A percentile compares a stretch with the other conserved stretches of the same genome.
Conservation (phyloP, 2,888 invertebrate species). For the Brassicogethes aeneus region DNA sequence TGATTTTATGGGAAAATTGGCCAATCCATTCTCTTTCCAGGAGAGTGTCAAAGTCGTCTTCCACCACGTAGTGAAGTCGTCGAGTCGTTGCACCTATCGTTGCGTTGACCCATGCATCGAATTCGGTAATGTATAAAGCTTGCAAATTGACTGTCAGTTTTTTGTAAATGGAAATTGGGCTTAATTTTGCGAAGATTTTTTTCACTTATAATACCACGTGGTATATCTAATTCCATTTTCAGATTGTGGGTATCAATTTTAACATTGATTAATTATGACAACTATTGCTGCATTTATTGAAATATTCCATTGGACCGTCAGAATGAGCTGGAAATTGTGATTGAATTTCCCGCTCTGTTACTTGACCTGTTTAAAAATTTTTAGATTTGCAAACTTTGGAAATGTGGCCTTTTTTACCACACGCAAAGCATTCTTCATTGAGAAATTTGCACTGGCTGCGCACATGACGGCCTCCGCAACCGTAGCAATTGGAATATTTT, state of each 20-base stretch:
- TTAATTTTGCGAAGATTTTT: no score
- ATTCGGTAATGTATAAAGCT: conserved; percentile 7
- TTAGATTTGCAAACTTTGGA: conserved; percentile 1
- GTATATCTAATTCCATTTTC: conserved; percentile 12
- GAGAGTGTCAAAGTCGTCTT: conserved; percentile 6
- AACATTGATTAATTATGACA: no score
- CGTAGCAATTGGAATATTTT: conserved; percentile 3
- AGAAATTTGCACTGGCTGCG: conserved; percentile 8
- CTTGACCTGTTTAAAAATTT: background rate
- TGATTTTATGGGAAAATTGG: no score
- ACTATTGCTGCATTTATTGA: conserved; percentile 5
- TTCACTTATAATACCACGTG: no score
- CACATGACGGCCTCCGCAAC: conserved; percentile 7
- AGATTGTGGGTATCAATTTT: conserved; percentile 6
- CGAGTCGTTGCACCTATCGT: conserved; percentile 3
- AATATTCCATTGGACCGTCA: background rate
- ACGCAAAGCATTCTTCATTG: conserved; percentile 8
- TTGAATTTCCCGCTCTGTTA: background rate
- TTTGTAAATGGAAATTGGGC: no score
- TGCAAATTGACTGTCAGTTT: no score
- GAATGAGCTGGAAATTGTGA: no score
- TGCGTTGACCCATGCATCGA: conserved; percentile 6
- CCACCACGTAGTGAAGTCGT: conserved; percentile 6
- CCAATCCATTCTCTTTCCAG: no score
- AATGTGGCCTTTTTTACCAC: no score